These are phyloP conservation scores for Branchellion lobata DNA, from an alignment of 2,888 invertebrate genomes.

Conservation along the genomic window DNA sequence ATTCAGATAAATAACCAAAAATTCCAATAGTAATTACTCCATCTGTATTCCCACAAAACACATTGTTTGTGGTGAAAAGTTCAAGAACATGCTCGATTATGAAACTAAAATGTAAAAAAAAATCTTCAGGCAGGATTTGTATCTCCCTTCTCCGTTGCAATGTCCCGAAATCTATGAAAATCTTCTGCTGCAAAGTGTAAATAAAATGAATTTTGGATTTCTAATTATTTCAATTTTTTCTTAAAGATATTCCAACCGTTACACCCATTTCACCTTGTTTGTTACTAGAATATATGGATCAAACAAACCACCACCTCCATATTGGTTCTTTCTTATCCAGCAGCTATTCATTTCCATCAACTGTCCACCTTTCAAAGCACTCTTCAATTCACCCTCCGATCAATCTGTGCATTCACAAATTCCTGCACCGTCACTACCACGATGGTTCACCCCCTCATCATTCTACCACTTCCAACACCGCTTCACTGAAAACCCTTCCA, in stretches of 20 bases:
- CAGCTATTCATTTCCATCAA: background rate
- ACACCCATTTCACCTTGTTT: background rate
- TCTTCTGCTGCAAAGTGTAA: constrained; percentile 57
- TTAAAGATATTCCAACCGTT: background rate
- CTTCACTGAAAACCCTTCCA: too few species aligned
- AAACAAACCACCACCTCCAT: background rate
- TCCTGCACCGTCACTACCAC: background rate
- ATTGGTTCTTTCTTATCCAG: background rate
- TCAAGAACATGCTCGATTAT: too few species aligned
- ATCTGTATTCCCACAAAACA: too few species aligned
- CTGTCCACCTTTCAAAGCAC: background rate
- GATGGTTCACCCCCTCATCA: background rate
- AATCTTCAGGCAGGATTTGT: constrained; percentile 58
- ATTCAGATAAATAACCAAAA: constrained; percentile 32
- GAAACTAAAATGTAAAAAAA: too few species aligned
- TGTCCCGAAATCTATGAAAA: constrained; percentile 55
- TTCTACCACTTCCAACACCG: too few species aligned
- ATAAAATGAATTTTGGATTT: constrained; percentile 48
- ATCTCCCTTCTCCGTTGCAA: constrained; percentile 58
- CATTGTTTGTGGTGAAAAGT: too few species aligned
- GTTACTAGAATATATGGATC: background rate
- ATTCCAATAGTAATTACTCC: too few species aligned
- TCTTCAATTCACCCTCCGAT: background rate
- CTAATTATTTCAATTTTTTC: too few species aligned
- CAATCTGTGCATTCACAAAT: background rate